Evolutionary conservation across 2,888 invertebrate genomes (phyloP), one percentile per base, ranked within the genome.

Genomic region (Trachelus iudaicus): DNA sequence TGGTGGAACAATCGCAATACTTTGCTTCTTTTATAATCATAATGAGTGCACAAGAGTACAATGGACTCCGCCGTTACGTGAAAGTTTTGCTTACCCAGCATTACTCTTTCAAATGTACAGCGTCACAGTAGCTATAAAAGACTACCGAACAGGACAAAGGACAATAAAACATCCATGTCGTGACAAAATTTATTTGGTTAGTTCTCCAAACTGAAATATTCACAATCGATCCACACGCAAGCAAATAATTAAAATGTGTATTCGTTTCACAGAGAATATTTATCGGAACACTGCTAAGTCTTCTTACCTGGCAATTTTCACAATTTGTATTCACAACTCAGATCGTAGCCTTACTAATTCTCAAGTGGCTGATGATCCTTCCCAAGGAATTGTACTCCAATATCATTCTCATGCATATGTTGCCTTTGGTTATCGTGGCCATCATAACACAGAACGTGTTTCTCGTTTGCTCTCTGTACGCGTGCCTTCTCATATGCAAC

Each of bases 81-180:
- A 98, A 91, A 97, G 96, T 88, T 96, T 97, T 89, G 97, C 96
- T 0, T 96, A 96, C 87, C 98, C 98, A 0, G 93, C 97, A 69
- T 93, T 97, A 81, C 92, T 97, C 30, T 92, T 94, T 77, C 96
- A 98, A 89, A 94, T 95, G 92, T 94, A 95, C 86, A 92, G 94
- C 35, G 92, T 97, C 0, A 94, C 94, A 69, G 79, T 81, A 37
- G 82, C 88, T 11, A 82, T 91, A 30, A 86, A 84, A 80, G 83
- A 86, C 31, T 71, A 31, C 15, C 31, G 2, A 71, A 71, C 15
- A 56, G 56, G 31, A 71, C 71, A 71, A 56, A 56, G 23, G 56
- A 56, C 56, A 23, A 56, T 23, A 23, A 56, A 56, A 6, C 56
- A 56, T 23, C 56, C 56, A 23, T 56, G 23, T 23, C 23, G 56